Evolutionary conservation across 2,113 vertebrate genomes (phyloP).

Genomic region (Bujurquina vittata): DNA sequence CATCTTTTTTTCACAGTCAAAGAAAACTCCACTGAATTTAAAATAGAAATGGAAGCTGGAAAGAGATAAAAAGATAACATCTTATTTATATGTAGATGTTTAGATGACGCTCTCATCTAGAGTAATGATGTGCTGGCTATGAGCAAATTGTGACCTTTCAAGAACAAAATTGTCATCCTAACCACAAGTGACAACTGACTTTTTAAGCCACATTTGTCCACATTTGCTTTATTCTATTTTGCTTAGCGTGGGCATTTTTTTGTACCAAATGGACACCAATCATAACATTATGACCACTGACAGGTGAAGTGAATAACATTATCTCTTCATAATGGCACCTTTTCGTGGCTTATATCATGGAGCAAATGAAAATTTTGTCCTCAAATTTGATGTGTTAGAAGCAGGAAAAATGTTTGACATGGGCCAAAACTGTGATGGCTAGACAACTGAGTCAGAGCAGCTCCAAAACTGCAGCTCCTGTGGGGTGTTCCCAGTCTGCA

Average conservation of each 20-base stretch:
- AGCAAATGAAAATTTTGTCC: no score
- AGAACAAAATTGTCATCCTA: not conserved
- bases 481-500: no score
- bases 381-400: no score
- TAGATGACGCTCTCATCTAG: not conserved
- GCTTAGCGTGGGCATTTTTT: not conserved
- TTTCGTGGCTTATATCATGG: no score
- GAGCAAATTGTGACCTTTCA: fast-evolving
- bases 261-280: no score
- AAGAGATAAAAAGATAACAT: not conserved
- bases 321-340: no score
- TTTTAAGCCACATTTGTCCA: not conserved
- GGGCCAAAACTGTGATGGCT: no score
- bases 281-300: no score
- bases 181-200: not conserved
- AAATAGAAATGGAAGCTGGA: not conserved
- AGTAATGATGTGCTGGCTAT: not conserved
- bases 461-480: no score
- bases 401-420: no score
- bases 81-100: not conserved
- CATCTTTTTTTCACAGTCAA: not conserved
- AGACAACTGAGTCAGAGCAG: no score
- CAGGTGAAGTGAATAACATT: no score
- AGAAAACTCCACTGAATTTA: not conserved
- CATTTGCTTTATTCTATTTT: not conserved